Percentiles rank a stretch among this genome's conserved stretches.
These are phyloP conservation scores for Dendrocincla tyrannina DNA, from an alignment of 2,797 vertebrate species.

Conservation along the genomic window DNA sequence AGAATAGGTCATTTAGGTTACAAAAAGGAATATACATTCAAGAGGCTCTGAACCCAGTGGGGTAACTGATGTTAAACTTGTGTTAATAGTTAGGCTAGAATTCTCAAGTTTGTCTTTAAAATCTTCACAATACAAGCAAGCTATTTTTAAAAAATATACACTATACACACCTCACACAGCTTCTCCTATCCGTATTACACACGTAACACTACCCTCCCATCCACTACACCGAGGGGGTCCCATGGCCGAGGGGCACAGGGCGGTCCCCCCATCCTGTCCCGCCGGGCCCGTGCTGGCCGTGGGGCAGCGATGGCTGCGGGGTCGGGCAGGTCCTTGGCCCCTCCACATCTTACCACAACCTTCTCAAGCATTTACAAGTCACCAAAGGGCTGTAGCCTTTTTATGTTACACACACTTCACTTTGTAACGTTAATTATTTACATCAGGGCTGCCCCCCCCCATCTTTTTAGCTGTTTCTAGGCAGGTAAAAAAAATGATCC, in stretches of 20 bases:
- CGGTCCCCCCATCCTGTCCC: background rate
- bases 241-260: background rate
- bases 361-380: conserved; percentile 78
- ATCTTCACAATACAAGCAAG: conserved; percentile 84
- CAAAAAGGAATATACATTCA: conserved; percentile 80
- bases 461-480: conserved; percentile 23
- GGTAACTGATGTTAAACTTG: conserved; percentile 79
- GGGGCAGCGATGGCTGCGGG: conserved; percentile 62
- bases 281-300: conserved; percentile 25
- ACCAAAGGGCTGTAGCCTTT: conserved; percentile 74
- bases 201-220: conserved; percentile 60
- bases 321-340: conserved; percentile 72
- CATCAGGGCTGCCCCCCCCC: conserved; percentile 60
- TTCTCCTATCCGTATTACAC: conserved; percentile 72
- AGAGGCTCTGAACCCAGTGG: conserved; percentile 81
- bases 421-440: conserved; percentile 76
- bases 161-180: conserved; percentile 82
- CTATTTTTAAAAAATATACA: conserved; percentile 83
- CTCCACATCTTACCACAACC: conserved; percentile 70
- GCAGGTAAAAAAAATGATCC: background rate
- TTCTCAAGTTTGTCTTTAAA: conserved; percentile 81
- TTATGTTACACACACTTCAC: conserved; percentile 77
- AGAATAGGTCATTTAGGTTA: conserved; percentile 78
- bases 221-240: conserved; percentile 49
- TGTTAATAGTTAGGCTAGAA: conserved; percentile 83